Percentiles rank a stretch among this genome's conserved stretches.
Evolutionary conservation across 2,888 invertebrate species (phyloP).

Genomic region (Dolichopus griseipennis): DNA sequence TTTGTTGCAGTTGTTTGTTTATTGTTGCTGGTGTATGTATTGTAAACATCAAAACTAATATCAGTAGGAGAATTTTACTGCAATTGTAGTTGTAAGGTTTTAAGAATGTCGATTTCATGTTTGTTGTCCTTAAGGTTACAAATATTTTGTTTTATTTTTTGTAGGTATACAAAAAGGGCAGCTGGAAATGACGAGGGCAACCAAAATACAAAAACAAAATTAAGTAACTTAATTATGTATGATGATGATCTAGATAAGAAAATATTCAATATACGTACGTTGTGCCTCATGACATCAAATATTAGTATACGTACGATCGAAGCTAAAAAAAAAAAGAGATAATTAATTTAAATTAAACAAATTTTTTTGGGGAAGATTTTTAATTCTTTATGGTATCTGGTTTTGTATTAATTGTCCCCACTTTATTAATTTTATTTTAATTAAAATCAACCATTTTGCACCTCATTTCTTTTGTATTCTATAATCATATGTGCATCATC

Average conservation of each 20-base stretch:
- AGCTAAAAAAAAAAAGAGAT: not conserved
- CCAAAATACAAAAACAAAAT: not conserved
- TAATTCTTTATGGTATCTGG: too few species aligned
- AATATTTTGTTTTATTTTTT: not conserved
- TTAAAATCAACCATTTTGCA: too few species aligned
- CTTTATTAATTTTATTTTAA: too few species aligned
- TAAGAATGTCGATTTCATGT: not conserved
- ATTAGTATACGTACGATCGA: not conserved
- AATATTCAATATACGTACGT: not conserved
- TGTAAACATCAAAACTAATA: not conserved
- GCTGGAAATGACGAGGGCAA: not conserved
- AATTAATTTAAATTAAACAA: not conserved
- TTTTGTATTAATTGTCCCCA: too few species aligned
- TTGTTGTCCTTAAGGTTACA: not conserved
- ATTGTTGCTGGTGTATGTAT: too few species aligned
- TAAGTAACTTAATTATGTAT: not conserved
- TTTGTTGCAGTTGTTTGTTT: too few species aligned
- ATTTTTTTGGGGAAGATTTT: not conserved
- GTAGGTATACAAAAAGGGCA: not conserved
- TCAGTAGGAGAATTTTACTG: not conserved
- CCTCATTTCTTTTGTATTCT: too few species aligned
- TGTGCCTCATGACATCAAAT: not conserved
- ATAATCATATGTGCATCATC: too few species aligned
- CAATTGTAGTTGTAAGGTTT: not conserved
- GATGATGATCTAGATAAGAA: constrained; percentile 1